Conservation (phyloP, 1,140 invertebrate genomes). For the Apis cerana region DNA sequence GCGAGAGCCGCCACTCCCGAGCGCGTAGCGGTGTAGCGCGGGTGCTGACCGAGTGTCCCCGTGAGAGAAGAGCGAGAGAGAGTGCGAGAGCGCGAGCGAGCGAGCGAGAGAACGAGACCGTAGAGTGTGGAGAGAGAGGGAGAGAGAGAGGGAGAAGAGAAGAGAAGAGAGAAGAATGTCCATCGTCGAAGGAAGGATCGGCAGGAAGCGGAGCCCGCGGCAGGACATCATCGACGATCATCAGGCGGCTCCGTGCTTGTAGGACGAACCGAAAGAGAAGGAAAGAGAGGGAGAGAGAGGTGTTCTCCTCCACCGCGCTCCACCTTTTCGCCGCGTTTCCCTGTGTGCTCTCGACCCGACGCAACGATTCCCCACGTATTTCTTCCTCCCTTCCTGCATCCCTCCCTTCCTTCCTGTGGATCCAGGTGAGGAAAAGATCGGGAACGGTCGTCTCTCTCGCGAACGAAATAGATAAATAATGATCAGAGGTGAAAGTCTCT, state of each 20-base stretch:
- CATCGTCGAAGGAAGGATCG: conserved; percentile 68
- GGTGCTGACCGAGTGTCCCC: conserved; percentile 77
- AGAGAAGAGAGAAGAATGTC: conserved; percentile 70
- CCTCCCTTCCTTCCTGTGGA: too few species aligned
- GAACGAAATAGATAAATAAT: background rate
- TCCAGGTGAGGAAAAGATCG: conserved; percentile 17
- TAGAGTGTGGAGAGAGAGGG: conserved; percentile 28
- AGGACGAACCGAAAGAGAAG: conserved; percentile 51
- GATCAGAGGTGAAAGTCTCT: background rate
- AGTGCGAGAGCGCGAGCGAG: conserved; percentile 39
- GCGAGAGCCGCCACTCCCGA: conserved; percentile 80
- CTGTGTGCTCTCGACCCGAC: too few species aligned
- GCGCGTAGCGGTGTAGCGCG: conserved; percentile 79
- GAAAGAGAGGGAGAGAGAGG: conserved; percentile 39
- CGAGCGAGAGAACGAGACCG: conserved; percentile 26
- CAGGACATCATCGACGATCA: conserved; percentile 62
- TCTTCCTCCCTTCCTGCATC: too few species aligned
- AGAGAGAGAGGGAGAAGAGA: background rate
- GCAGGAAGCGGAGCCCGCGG: conserved; percentile 71
- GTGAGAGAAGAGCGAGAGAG: conserved; percentile 67
- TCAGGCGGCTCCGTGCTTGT: conserved; percentile 65
- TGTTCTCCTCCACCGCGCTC: conserved; percentile 28
- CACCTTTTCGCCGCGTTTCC: too few species aligned
- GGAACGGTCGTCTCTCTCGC: background rate
- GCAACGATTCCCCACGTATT: too few species aligned